Evolutionary conservation across 1,140 invertebrate genomes (phyloP), one percentile per base, ranked within the genome.

Genomic region (Cotesia glomerata): DNA sequence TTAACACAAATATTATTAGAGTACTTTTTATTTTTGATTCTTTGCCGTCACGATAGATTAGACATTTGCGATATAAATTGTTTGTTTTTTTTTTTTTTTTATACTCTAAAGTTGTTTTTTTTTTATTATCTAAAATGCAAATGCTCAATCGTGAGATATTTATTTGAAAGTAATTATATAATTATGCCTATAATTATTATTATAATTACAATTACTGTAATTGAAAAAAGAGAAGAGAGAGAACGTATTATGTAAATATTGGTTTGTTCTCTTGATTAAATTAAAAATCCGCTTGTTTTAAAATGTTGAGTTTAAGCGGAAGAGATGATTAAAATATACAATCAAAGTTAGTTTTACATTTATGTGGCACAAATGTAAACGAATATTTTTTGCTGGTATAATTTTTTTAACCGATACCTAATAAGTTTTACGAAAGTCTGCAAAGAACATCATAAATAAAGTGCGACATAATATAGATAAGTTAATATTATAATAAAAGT

Each of bases 211-310:
- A 51, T 61, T 69, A 64, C 66, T 63, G 26, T 26, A 26, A 66
- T 59, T 68, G 49, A 52, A 45, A 52, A 45, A 63, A 73, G 59
- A 67, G 49, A 69, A 16, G 51, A 13, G 18, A 79, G 75, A 80
- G 78, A 78, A 79, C 79, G 69, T 76, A 75, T 77, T 81, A 69
- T 81, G 80, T 81, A 83, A 79, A 81, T 81, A 81, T 81, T 80
- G 80, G 79, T 81, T 79, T 65, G 69, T 80, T 80, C 79, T 82
- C 73, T 78, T 78, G 75, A 71, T 76, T 64, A 16, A 39, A 61
- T 71, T 26, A 71, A 56, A 69, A 63, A 72, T 45, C 49, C 51
- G 26, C 56, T 62, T 54, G 54, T 32, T 65, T 49, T 68, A 32
- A 52, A 54, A 58, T 14, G 49, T 36, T 16, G 45, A 16, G 18